phyloP scores from a whole-genome alignment of 2,113 vertebrate genomes.

The Xiphorhynchus elegans region DNA sequence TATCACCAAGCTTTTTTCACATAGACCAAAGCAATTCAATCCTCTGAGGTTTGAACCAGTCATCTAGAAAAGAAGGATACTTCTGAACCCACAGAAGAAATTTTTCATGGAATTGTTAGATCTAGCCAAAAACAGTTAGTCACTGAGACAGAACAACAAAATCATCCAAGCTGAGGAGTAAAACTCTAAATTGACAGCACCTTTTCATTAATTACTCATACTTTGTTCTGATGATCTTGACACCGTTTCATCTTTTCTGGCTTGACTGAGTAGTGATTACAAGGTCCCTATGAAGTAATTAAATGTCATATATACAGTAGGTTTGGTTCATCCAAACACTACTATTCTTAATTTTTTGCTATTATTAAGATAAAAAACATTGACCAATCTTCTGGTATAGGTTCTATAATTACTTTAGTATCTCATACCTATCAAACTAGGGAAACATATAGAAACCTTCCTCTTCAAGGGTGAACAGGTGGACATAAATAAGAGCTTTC shows the following conservation, averaged over 20 bases:
- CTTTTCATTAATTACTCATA: not conserved
- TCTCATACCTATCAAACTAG: not conserved
- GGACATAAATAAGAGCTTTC: not conserved
- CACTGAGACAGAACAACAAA: not conserved
- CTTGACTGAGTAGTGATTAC: not conserved
- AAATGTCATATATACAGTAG: not conserved
- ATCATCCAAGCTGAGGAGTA: not conserved
- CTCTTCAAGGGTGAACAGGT: not conserved
- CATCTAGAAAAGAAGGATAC: not conserved
- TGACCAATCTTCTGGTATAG: not conserved
- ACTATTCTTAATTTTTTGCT: not conserved
- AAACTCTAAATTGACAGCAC: not conserved
- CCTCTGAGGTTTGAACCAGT: not conserved
- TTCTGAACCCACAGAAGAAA: not conserved
- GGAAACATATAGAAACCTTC: not conserved
- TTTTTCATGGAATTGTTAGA: not conserved
- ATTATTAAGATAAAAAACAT: not conserved
- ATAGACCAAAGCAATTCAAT: not conserved
- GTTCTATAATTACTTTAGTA: not conserved
- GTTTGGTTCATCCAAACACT: not conserved
- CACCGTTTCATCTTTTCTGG: not conserved
- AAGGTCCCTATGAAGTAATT: not conserved
- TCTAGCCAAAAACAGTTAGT: not conserved
- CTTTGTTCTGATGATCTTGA: not conserved
- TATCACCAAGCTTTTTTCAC: not conserved